Conservation (phyloP, 2,797 vertebrate species). For the Malacoraja senta region DNA sequence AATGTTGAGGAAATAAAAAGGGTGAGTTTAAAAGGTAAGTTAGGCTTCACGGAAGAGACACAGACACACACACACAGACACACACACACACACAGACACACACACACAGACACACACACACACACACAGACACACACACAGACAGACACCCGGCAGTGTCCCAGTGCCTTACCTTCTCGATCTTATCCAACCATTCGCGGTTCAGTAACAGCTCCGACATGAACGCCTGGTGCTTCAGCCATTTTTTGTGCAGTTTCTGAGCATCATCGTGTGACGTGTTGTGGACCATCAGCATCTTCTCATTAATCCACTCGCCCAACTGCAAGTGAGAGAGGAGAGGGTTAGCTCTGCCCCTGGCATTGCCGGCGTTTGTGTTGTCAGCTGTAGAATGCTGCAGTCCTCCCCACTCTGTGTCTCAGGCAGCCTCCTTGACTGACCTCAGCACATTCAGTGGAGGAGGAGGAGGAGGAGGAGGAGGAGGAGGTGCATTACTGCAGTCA, state of each 20-base stretch:
- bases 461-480: too few species aligned
- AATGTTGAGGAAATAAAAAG: too few species aligned
- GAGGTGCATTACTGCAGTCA: background rate
- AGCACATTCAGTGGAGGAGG: background rate
- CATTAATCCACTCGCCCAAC: conserved; percentile 72
- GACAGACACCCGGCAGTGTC: background rate
- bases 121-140: too few species aligned
- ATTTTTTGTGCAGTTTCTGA: conserved; percentile 78
- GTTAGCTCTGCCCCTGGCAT: conserved; percentile 24
- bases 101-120: background rate
- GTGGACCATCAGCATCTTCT: conserved; percentile 80
- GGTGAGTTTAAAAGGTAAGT: too few species aligned
- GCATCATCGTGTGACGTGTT: conserved; percentile 70
- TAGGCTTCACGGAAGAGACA: too few species aligned
- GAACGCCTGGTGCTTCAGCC: conserved; percentile 85
- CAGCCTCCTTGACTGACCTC: conserved; percentile 27
- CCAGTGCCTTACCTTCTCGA: conserved; percentile 69
- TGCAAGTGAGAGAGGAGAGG: conserved; percentile 44
- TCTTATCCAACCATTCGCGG: conserved; percentile 84
- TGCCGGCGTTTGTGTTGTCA: too few species aligned
- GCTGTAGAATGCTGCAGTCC: background rate
- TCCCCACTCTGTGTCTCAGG: too few species aligned
- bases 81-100: background rate
- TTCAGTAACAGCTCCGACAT: conserved; percentile 85
- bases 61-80: too few species aligned